A percentile compares a stretch with the other conserved stretches of the same genome.
These are phyloP conservation scores for Crossocerus cetratus DNA, from an alignment of 2,888 invertebrate genomes.

Conservation along the genomic window DNA sequence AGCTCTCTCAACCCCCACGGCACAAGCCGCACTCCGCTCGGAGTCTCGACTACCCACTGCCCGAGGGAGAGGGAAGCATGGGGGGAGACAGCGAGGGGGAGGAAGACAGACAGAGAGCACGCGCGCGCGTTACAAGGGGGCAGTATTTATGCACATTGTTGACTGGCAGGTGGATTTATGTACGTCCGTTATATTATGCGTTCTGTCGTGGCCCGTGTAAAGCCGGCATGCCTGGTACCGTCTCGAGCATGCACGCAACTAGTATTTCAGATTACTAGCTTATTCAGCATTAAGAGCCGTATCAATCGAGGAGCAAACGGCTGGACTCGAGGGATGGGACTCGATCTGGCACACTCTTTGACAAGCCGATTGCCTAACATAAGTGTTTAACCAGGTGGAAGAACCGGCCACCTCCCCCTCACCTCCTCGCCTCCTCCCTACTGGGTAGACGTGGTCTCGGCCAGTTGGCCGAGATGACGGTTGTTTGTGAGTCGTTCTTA, in stretches of 20 bases:
- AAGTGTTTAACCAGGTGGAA: no score
- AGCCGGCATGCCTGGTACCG: slow-evolving; percentile 73
- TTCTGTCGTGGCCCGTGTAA: slow-evolving; percentile 73
- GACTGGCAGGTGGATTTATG: slow-evolving; percentile 77
- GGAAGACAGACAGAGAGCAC: slow-evolving; percentile 41
- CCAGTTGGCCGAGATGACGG: slow-evolving; percentile 36
- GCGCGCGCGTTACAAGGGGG: slow-evolving; percentile 70
- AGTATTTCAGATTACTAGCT: slow-evolving; percentile 63
- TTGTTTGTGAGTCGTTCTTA: slow-evolving; percentile 66
- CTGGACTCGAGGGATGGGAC: not conserved
- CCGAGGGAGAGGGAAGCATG: slow-evolving; percentile 50
- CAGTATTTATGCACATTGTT: slow-evolving; percentile 77
- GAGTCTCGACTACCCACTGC: slow-evolving; percentile 31
- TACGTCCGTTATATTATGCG: slow-evolving; percentile 77
- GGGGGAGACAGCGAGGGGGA: no score
- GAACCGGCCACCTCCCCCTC: no score
- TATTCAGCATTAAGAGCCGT: slow-evolving; percentile 24
- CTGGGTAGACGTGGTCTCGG: no score
- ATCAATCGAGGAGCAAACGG: not conserved
- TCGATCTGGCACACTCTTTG: not conserved
- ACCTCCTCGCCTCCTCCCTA: no score
- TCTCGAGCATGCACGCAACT: slow-evolving; percentile 72
- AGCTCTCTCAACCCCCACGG: not conserved
- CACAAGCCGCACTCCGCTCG: slow-evolving; percentile 26
- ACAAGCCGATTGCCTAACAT: no score